These are phyloP conservation scores for Acyrthosiphon pisum DNA, from an alignment of 1,140 invertebrate genomes.

Conservation along the genomic window DNA sequence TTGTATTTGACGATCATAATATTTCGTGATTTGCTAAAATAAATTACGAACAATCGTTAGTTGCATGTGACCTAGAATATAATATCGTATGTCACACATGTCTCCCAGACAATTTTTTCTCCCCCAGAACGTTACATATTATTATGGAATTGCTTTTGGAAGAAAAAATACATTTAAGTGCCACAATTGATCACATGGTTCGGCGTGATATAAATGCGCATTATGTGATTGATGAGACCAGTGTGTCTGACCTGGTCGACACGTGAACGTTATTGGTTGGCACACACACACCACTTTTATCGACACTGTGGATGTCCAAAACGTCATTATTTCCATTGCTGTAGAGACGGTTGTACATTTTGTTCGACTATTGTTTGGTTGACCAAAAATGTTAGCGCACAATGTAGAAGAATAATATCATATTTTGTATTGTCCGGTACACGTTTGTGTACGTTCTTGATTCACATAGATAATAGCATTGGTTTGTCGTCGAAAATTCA, in stretches of 20 bases:
- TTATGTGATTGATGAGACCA: background rate
- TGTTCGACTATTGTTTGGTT: background rate
- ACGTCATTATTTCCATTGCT: background rate
- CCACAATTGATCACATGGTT: background rate
- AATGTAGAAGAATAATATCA: conserved; percentile 14
- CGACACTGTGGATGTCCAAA: background rate
- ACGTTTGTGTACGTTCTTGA: background rate
- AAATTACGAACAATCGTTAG: too few relatives aligned
- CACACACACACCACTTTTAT: background rate
- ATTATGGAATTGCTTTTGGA: background rate
- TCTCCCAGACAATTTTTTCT: background rate
- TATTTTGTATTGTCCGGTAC: background rate
- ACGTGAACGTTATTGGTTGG: background rate
- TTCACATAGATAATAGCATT: background rate
- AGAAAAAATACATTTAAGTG: background rate
- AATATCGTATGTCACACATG: background rate
- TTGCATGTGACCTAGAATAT: background rate
- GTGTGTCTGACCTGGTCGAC: background rate
- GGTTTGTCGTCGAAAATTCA: background rate
- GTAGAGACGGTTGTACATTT: background rate
- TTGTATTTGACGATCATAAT: too few relatives aligned
- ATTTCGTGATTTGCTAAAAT: too few relatives aligned
- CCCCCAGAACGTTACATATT: background rate
- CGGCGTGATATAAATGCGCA: background rate
- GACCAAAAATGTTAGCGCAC: background rate